These are phyloP conservation scores for Zhuqinia jingwanae DNA, from an alignment of 2,888 invertebrate species.

Conservation along the genomic window DNA sequence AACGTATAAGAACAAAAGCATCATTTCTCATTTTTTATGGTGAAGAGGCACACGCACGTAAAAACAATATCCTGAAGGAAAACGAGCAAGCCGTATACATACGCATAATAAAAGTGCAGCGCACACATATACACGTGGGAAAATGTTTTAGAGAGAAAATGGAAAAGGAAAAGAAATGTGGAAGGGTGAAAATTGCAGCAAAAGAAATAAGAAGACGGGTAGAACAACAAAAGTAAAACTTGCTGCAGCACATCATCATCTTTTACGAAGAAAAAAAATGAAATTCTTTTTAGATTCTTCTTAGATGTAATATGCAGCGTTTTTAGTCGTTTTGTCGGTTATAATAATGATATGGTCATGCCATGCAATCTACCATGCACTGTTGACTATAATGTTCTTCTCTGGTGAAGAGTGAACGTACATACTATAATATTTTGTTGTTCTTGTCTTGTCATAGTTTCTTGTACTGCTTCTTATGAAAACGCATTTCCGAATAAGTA, in stretches of 20 bases:
- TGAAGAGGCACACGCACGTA: constrained; percentile 20
- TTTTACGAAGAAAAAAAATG: neutral
- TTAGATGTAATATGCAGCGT: too few species aligned
- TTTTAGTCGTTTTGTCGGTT: neutral
- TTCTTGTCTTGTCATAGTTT: neutral
- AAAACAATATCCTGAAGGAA: constrained; percentile 29
- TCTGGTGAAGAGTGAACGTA: neutral
- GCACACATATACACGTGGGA: constrained; percentile 23
- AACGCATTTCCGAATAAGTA: neutral
- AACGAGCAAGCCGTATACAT: neutral
- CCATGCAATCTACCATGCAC: constrained; percentile 32
- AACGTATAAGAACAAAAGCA: constrained; percentile 22
- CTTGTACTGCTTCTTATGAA: neutral
- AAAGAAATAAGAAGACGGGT: neutral
- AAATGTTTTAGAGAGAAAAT: constrained; percentile 1
- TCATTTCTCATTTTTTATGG: constrained; percentile 12
- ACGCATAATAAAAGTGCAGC: too few species aligned
- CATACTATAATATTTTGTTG: neutral
- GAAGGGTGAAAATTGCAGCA: constrained; percentile 42
- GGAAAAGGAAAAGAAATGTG: neutral
- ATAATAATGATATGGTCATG: constrained; percentile 20
- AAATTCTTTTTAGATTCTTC: too few species aligned
- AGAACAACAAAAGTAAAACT: neutral
- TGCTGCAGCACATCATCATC: constrained; percentile 30
- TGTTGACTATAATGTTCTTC: constrained; percentile 24